Evolutionary conservation across 2,888 invertebrate genomes (phyloP), one percentile per base, ranked within the genome.

Genomic region (Icerya purchasi): DNA sequence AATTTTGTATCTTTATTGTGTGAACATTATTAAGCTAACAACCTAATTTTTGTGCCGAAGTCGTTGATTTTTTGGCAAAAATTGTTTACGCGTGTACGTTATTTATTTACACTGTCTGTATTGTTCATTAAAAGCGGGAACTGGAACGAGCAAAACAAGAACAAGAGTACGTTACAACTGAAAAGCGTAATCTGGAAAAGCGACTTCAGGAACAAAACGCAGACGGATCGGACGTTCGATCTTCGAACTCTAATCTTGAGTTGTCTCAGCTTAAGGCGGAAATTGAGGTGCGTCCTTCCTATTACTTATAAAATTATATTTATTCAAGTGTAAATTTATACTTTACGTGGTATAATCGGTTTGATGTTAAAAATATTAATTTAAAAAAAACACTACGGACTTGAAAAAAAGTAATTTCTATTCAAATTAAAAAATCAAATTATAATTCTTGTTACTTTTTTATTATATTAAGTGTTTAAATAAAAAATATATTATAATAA

Each of bases 81-180:
- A n/a, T n/a, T n/a, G n/a, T n/a, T n/a, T n/a, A n/a, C n/a, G n/a
- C n/a, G n/a, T n/a, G n/a, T n/a, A n/a, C n/a, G n/a, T n/a, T n/a
- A n/a, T n/a, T n/a, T n/a, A n/a, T n/a, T n/a, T n/a, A n/a, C n/a
- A n/a, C n/a, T n/a, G n/a, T n/a, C n/a, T n/a, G n/a, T n/a, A n/a
- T n/a, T n/a, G n/a, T n/a, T n/a, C n/a, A n/a, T n/a, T n/a, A n/a
- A 21, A 63, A 75, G 75, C 74, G 73, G 72, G 76, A 89, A 72
- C 73, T 93, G 61, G 87, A 89, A 70, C 78, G 83, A 65, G 90
- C 91, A 5, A 78, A 85, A 65, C 77, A 85, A 69, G 88, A 87
- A 69, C 83, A 91, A 75, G 86, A 90, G 70, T 83, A 78, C 70
- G 86, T 83, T 19, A 81, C 82, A 3, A 84, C 82, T 1, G 86